phyloP scores from a whole-genome alignment of 2,113 vertebrate genomes.

The Tylochromis polylepis region DNA sequence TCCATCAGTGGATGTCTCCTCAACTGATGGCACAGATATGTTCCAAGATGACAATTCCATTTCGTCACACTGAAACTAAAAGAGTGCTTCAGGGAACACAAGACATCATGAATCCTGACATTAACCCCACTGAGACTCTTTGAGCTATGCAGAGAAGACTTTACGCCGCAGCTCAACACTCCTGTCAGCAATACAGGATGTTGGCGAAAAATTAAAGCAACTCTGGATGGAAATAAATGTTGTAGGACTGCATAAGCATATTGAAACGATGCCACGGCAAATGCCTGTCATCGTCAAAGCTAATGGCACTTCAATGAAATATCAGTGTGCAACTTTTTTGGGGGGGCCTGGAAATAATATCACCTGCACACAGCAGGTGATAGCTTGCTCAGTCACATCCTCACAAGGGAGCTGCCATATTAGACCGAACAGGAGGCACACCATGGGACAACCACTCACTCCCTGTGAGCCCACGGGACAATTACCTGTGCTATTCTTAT shows the following conservation, averaged over 20 bases:
- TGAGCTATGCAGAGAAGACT: not conserved
- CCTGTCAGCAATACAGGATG: not conserved
- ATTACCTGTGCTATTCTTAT: not conserved
- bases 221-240: not conserved
- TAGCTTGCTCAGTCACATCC: not conserved
- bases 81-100: not conserved
- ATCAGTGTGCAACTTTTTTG: too few relatives aligned
- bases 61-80: not conserved
- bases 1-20: not conserved
- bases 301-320: not conserved
- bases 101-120: not conserved
- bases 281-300: not conserved
- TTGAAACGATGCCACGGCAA: not conserved
- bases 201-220: not conserved
- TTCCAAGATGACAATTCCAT: not conserved
- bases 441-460: not conserved
- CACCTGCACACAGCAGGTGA: too few relatives aligned
- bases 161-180: not conserved
- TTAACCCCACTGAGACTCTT: not conserved
- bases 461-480: not conserved
- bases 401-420: not conserved
- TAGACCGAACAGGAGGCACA: not conserved
- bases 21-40: not conserved
- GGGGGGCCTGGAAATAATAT: too few relatives aligned
- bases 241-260: rapidly evolving